A percentile compares a stretch with the other conserved stretches of the same genome.
These are phyloP conservation scores for Pseudococcus longispinus DNA, from an alignment of 2,888 invertebrate genomes.

Conservation along the genomic window DNA sequence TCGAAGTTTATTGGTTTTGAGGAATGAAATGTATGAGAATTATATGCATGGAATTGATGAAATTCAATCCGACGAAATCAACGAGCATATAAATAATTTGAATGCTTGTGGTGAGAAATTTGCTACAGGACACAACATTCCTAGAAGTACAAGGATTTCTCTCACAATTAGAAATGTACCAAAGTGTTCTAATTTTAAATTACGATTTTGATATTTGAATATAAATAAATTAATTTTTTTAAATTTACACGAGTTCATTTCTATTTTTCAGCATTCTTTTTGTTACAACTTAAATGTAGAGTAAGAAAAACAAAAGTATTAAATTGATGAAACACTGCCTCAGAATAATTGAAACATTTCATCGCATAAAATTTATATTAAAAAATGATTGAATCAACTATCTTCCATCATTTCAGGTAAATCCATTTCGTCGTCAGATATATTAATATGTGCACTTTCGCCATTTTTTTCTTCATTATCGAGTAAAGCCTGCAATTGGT, in stretches of 20 bases:
- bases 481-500: conserved; percentile 69
- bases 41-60: conserved; percentile 89
- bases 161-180: conserved; percentile 93
- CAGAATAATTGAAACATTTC: neutral
- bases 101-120: conserved; percentile 69
- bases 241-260: neutral
- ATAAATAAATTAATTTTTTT: neutral
- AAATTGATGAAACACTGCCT: neutral
- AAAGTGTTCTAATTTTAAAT: conserved; percentile 79
- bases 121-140: conserved; percentile 67
- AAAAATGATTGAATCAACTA: neutral
- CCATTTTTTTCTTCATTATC: conserved; percentile 48
- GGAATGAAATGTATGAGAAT: conserved; percentile 80
- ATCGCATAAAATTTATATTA: neutral
- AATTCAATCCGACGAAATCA: conserved; percentile 70
- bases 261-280: neutral
- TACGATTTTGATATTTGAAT: conserved; percentile 61
- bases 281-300: neutral
- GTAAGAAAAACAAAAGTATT: neutral
- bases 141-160: conserved; percentile 79
- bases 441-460: conserved; percentile 52
- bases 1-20: conserved; percentile 84
- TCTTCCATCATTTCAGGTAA: conserved; percentile 18
- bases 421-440: conserved; percentile 56
- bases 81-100: conserved; percentile 71